These are phyloP conservation scores for Brenthis daphne DNA, from an alignment of 2,888 invertebrate genomes.

Conservation along the genomic window DNA sequence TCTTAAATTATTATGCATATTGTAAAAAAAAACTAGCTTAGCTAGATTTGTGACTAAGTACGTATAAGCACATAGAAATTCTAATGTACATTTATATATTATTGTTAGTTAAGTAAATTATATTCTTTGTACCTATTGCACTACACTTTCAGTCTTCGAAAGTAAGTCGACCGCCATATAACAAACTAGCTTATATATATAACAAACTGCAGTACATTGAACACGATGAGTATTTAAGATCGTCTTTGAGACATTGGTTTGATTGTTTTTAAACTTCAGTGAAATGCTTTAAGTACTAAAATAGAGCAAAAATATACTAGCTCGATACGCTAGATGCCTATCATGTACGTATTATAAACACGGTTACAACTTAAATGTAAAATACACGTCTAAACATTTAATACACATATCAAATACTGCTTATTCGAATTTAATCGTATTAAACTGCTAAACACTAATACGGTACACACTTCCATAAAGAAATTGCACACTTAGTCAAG, in stretches of 20 bases:
- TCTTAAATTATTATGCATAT: no score
- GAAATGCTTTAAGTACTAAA: constrained; percentile 28
- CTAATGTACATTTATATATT: constrained; percentile 4
- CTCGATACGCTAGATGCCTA: constrained; percentile 7
- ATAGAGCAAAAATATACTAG: constrained; percentile 23
- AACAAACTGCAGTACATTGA: constrained; percentile 25
- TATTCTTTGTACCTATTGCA: constrained; percentile 10
- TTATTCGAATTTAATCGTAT: constrained; percentile 2
- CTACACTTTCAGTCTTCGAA: constrained; percentile 48
- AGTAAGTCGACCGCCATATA: constrained; percentile 34
- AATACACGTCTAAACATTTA: constrained; percentile 46
- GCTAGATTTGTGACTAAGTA: constrained; percentile 4
- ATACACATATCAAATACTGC: constrained; percentile 45
- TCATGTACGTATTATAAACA: constrained; percentile 27
- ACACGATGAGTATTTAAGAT: constrained; percentile 33
- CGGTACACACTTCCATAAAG: constrained; percentile 14
- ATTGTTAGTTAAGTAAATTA: constrained; percentile 3
- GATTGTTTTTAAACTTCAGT: constrained; percentile 10
- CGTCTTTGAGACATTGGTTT: constrained; percentile 19
- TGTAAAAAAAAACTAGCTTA: no score
- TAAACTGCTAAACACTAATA: constrained; percentile 18
- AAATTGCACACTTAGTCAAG: constrained; percentile 3
- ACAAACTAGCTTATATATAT: no score
- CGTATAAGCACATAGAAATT: constrained; percentile 6
- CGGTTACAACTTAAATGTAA: constrained; percentile 38